Evolutionary conservation across 2,888 invertebrate genomes (phyloP).

Genomic region (Scaptomyza tumidula): DNA sequence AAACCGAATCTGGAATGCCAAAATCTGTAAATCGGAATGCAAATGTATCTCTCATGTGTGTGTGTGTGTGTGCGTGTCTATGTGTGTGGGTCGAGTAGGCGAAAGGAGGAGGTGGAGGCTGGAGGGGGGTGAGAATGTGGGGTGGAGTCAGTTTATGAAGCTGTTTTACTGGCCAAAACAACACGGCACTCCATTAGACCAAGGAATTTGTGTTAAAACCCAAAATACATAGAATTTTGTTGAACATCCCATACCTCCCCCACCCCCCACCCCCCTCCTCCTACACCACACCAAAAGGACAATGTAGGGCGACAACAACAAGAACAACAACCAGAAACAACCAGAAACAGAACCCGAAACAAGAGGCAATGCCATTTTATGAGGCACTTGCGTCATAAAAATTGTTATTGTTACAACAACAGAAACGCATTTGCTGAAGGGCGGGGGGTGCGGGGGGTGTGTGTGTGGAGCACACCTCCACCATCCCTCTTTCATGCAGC

Average conservation of each 20-base stretch:
- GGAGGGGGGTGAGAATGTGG: not conserved
- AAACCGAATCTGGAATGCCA: constrained; percentile 14
- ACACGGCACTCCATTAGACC: constrained; percentile 67
- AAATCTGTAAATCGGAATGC: constrained; percentile 49
- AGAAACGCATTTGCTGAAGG: constrained; percentile 62
- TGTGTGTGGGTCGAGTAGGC: not conserved
- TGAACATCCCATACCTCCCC: constrained; percentile 3
- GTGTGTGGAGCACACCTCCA: too few relatives aligned
- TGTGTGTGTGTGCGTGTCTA: not conserved
- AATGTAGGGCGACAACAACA: constrained; percentile 38
- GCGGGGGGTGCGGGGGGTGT: too few relatives aligned
- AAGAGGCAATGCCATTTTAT: constrained; percentile 59
- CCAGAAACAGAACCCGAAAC: constrained; percentile 17
- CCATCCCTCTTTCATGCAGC: constrained; percentile 15
- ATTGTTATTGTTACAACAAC: constrained; percentile 61
- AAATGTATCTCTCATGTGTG: constrained; percentile 10
- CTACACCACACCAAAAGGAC: constrained; percentile 48
- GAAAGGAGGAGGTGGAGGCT: not conserved
- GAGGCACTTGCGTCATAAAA: constrained; percentile 73
- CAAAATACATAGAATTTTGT: constrained; percentile 58
- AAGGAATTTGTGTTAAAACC: constrained; percentile 62
- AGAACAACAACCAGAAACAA: constrained; percentile 47
- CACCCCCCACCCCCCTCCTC: too few relatives aligned
- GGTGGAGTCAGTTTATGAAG: constrained; percentile 34
- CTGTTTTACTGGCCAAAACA: constrained; percentile 9